These are phyloP conservation scores for honey bee (Apis mellifera) DNA, from an alignment of 1,140 invertebrate genomes.

Conservation along the genomic window Amel_HAv3.1 CM009941.2:12308501-12309000, in stretches of 20 bases:
- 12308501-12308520: neutral
- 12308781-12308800: neutral
- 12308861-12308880: neutral
- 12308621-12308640: neutral
- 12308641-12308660: conserved; percentile 9
- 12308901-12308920: too few relatives aligned
- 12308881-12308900: conserved; percentile 9
- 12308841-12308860: neutral
- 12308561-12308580: conserved; percentile 17
- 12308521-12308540: neutral
- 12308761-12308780: too few relatives aligned
- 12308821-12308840: conserved; percentile 12
- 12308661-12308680: conserved; percentile 10
- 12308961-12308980: conserved; percentile 13
- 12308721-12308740: conserved; percentile 35
- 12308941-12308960: too few relatives aligned
- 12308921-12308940: too few relatives aligned
- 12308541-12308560: conserved; percentile 1
- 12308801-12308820: conserved; percentile 10
- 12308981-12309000: conserved; percentile 18
- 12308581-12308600: conserved; percentile 21
- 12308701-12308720: conserved; percentile 26
- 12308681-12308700: conserved; percentile 28
- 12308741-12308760: conserved; percentile 12
- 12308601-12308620: conserved; percentile 8